Evolutionary conservation across 2,888 invertebrate genomes (phyloP), one percentile per base, ranked within the genome.

Genomic region (Marasmarcha lunaedactyla): DNA sequence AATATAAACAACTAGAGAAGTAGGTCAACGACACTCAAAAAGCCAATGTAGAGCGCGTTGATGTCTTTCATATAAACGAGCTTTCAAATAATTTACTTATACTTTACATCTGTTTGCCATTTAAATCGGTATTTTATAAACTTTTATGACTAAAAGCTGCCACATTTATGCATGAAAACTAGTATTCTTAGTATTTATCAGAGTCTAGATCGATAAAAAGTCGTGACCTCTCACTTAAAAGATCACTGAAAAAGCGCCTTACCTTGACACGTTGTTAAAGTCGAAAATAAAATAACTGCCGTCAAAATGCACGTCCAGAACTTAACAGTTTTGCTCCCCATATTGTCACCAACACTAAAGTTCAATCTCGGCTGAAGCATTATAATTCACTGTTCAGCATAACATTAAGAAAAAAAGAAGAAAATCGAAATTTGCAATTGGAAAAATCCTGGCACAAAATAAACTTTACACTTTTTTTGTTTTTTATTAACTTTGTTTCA

Each of bases 341-440:
- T 58, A 54, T 52, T 60, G 46, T 46, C 63, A 59, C 66, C 52
- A 51, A 52, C 70, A 59, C 66, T 51, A 51, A 52, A 70, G 55
- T 55, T 55, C 63, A 74, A 67, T 69, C 77, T 78, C 35, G 77
- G 77, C 59, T 77, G 77, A 39, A 78, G 71, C 81, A 78, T 79
- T 59, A 59, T 59, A 64, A 63, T 52, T 54, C 65, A 59, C 65
- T 59, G 59, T 58, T 57, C 57, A 52, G 57, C 55, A 49, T 39
- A 36, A 40, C 38, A 43, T 37, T 36, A 42, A 37, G 33, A 41
- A 43, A 49, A 45, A 42, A 38, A 44, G 43, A 42, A 55, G 49
- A 38, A 12, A 38, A n/a, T n/a, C n/a, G n/a, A 10, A 20, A 30
- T 33, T 35, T 35, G 25, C 12, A 20, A 14, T n/a, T 15, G 9